These are phyloP conservation scores for Tricholaema leucomelas DNA, from an alignment of 2,113 vertebrate genomes.

Conservation along the genomic window DNA sequence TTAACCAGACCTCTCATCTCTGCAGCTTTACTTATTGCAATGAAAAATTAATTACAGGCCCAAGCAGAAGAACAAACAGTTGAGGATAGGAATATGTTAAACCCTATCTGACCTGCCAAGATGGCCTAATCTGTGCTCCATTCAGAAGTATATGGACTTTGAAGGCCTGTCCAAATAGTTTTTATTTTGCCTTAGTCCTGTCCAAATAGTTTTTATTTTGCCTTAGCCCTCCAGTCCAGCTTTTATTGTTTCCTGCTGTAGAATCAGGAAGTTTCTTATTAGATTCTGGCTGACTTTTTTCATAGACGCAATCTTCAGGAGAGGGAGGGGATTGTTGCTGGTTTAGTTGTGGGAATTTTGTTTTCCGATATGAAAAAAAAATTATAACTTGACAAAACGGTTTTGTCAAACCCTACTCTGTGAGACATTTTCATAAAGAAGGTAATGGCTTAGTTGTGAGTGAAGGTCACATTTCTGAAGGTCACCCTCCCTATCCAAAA, in stretches of 20 bases:
- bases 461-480: background rate
- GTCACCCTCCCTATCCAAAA: background rate
- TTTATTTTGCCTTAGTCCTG: background rate
- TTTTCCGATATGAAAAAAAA: too few relatives aligned
- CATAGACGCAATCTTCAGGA: background rate
- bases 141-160: background rate
- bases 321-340: background rate
- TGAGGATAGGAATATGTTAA: slow-evolving; percentile 28
- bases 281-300: background rate
- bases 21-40: background rate
- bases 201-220: background rate
- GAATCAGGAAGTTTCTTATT: background rate
- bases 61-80: background rate
- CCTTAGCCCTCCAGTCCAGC: background rate
- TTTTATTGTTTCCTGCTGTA: background rate
- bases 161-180: background rate
- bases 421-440: background rate
- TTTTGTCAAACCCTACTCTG: background rate
- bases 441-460: background rate
- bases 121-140: background rate
- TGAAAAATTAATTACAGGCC: slow-evolving; percentile 11
- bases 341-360: background rate
- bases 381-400: background rate
- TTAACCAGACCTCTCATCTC: slow-evolving; percentile 9
- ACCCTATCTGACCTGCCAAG: background rate